Evolutionary conservation across 2,797 vertebrate species (phyloP).

Genomic region (Chaenodraco wilsoni): DNA sequence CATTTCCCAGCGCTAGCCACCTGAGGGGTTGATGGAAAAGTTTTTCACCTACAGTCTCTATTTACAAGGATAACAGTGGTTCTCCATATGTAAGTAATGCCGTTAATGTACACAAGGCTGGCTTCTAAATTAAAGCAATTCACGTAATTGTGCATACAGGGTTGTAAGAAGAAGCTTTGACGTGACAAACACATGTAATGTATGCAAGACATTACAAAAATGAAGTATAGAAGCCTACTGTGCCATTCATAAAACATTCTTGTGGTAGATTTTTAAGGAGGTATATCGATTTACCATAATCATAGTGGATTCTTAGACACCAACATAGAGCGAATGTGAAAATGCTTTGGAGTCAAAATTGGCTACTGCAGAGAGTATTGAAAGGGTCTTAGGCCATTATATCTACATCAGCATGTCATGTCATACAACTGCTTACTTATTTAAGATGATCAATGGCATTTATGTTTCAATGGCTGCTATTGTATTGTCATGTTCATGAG

Average conservation of each 20-base stretch:
- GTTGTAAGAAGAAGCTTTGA: background rate
- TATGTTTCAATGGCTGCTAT: background rate
- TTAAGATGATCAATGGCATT: constrained; percentile 16
- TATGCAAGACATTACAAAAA: background rate
- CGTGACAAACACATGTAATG: background rate
- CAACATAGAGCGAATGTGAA: background rate
- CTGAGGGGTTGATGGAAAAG: constrained; percentile 53
- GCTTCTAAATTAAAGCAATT: constrained; percentile 11
- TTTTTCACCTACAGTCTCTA: constrained; percentile 58
- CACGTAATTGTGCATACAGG: background rate
- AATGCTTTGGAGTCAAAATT: constrained; percentile 4
- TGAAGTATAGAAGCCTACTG: background rate
- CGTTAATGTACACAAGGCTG: constrained; percentile 15
- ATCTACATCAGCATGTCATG: constrained; percentile 8
- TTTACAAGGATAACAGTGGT: constrained; percentile 59
- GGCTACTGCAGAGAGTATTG: constrained; percentile 5
- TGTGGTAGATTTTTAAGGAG: background rate
- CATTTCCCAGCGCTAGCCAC: constrained; percentile 48
- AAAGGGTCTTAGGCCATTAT: constrained; percentile 15
- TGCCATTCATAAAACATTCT: background rate
- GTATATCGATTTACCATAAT: background rate
- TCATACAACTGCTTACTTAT: background rate
- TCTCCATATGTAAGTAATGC: constrained; percentile 25
- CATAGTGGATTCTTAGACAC: constrained; percentile 9
- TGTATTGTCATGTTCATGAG: constrained; percentile 12